These are phyloP conservation scores for Polyploca ridens DNA, from an alignment of 2,888 invertebrate species.

Conservation along the genomic window DNA sequence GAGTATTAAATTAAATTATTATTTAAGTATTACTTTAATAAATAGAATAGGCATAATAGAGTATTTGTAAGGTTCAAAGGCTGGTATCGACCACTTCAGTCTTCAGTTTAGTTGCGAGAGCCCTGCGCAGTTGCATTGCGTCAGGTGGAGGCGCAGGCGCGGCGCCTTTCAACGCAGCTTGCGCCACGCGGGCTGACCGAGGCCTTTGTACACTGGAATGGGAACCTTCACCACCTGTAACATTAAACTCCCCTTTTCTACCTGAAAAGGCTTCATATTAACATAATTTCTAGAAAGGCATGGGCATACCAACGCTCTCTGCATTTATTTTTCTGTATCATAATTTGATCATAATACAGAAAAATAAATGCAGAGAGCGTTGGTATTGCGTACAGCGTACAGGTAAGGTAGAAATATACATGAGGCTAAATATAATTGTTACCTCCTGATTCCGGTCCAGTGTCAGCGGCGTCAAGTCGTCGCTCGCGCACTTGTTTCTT, in stretches of 20 bases:
- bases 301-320: too few relatives aligned
- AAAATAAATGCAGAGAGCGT: too few relatives aligned
- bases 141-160: slow-evolving; percentile 77
- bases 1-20: not conserved
- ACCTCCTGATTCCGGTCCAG: slow-evolving; percentile 77
- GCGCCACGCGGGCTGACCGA: slow-evolving; percentile 90
- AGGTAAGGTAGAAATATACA: not conserved
- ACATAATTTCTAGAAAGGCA: too few relatives aligned
- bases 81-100: slow-evolving; percentile 91
- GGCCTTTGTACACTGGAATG: slow-evolving; percentile 82
- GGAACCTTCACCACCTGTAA: slow-evolving; percentile 85
- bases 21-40: not conserved
- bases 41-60: not conserved
- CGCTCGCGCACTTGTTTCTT: slow-evolving; percentile 95
- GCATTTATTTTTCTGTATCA: too few relatives aligned
- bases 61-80: slow-evolving; percentile 37
- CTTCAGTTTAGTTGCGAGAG: slow-evolving; percentile 93
- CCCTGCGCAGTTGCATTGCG: slow-evolving; percentile 91
- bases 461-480: slow-evolving; percentile 87
- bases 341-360: too few relatives aligned
- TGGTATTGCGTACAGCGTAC: too few relatives aligned
- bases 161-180: slow-evolving; percentile 85
- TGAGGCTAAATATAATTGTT: slow-evolving; percentile 5
- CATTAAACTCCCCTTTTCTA: not conserved
- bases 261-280: not conserved